phyloP scores from a whole-genome alignment of 2,888 invertebrate genomes.

The Chaetogeoica ovagalla region DNA sequence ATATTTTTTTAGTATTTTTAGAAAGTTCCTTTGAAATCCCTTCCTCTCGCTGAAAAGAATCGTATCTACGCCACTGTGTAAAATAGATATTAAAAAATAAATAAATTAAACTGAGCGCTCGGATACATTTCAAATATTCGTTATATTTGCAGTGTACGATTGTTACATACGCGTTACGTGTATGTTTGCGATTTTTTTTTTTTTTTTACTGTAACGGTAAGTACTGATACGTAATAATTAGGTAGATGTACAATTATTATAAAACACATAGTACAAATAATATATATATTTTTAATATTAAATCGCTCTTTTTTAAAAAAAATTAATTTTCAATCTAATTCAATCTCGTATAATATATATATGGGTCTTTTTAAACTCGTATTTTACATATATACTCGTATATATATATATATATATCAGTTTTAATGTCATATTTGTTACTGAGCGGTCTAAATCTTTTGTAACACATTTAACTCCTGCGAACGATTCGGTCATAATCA shows the following conservation, averaged over 20 bases:
- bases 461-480: conserved; percentile 33
- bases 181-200: background rate
- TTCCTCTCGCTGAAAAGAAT: too few relatives aligned
- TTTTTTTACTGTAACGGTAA: background rate
- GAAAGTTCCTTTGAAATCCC: too few relatives aligned
- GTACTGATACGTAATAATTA: too few relatives aligned
- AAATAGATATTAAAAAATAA: too few relatives aligned
- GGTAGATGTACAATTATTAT: too few relatives aligned
- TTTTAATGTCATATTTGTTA: conserved; percentile 18
- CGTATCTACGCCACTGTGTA: too few relatives aligned
- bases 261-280: background rate
- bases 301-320: background rate
- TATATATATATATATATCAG: background rate
- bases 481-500: conserved; percentile 16
- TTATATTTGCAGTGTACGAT: background rate
- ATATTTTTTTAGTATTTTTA: too few relatives aligned
- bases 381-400: too few relatives aligned
- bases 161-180: background rate
- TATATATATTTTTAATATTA: background rate
- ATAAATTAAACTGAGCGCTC: too few relatives aligned
- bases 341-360: background rate
- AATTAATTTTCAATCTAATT: too few relatives aligned
- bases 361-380: too few relatives aligned
- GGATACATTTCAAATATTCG: too few relatives aligned
- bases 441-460: conserved; percentile 32